Evolutionary conservation across 2,888 invertebrate genomes (phyloP).

Genomic region (Oegoconia quadripuncta): DNA sequence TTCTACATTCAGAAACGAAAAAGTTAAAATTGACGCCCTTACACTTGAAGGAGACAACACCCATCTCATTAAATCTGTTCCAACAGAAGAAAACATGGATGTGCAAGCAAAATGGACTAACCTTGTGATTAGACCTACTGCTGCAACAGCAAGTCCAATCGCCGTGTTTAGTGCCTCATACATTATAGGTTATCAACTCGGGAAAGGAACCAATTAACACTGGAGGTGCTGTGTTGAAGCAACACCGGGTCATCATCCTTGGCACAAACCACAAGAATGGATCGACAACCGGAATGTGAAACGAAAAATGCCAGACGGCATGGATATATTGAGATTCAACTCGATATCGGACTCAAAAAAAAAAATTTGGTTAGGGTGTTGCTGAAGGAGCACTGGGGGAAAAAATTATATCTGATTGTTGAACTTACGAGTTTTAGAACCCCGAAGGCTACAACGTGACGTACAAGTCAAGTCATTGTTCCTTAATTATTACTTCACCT

Average conservation of each 20-base stretch:
- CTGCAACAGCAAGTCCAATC: neutral
- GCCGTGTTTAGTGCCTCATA: neutral
- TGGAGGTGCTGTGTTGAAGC: neutral
- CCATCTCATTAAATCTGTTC: neutral
- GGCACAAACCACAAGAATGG: neutral
- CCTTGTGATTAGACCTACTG: neutral
- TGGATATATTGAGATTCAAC: neutral
- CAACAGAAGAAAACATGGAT: neutral
- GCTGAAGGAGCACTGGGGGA: too few relatives aligned
- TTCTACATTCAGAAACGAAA: slow-evolving; percentile 15
- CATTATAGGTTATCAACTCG: neutral
- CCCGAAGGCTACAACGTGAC: too few relatives aligned
- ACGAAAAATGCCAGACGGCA: neutral
- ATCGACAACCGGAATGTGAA: neutral
- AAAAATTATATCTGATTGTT: too few relatives aligned
- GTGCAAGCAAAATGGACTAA: neutral
- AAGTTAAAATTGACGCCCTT: slow-evolving; percentile 14
- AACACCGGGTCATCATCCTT: too few relatives aligned
- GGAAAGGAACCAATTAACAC: neutral
- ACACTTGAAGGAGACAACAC: slow-evolving; percentile 8
- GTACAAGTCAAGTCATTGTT: too few relatives aligned
- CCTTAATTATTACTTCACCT: too few relatives aligned
- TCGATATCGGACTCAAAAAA: neutral
- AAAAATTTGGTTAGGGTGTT: too few relatives aligned
- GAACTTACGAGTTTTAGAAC: too few relatives aligned